Evolutionary conservation across 2,888 invertebrate species (phyloP).

Genomic region (Acanthococcus lagerstroemiae): DNA sequence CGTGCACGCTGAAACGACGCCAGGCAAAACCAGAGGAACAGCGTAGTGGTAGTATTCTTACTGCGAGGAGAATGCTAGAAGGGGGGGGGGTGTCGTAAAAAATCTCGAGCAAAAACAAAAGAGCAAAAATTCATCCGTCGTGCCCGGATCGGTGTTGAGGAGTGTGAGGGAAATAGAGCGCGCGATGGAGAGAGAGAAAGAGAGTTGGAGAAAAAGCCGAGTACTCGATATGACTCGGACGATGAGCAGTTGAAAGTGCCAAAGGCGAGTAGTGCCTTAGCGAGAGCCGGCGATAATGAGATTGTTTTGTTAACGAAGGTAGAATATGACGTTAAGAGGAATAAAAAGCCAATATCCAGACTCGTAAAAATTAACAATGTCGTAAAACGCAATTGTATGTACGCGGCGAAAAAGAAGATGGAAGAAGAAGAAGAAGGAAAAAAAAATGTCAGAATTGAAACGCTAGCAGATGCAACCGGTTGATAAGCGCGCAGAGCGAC

Average conservation of each 20-base stretch:
- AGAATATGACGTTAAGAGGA: slow-evolving; percentile 27
- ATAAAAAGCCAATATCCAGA: slow-evolving; percentile 29
- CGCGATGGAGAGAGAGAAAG: background rate
- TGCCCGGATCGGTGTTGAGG: background rate
- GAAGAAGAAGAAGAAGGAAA: background rate
- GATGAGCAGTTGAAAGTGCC: slow-evolving; percentile 8
- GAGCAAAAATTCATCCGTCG: background rate
- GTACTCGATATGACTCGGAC: background rate
- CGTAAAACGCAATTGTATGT: slow-evolving; percentile 29
- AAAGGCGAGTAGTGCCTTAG: slow-evolving; percentile 2
- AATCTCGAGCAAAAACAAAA: background rate
- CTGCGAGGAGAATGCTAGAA: too few species aligned
- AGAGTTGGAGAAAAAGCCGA: background rate
- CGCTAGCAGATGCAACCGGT: slow-evolving; percentile 27
- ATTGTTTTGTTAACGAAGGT: slow-evolving; percentile 29
- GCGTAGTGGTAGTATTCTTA: too few species aligned
- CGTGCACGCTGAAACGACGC: too few species aligned
- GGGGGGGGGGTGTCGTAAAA: too few species aligned
- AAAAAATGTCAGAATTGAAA: slow-evolving; percentile 26
- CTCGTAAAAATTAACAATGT: slow-evolving; percentile 31
- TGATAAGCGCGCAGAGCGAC: slow-evolving; percentile 6
- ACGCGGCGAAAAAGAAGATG: slow-evolving; percentile 3
- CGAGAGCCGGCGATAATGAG: slow-evolving; percentile 19
- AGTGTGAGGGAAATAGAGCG: background rate
- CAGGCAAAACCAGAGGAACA: too few species aligned